phyloP scores from a whole-genome alignment of 2,888 invertebrate genomes.

The Hydrotaea cyrtoneurina region DNA sequence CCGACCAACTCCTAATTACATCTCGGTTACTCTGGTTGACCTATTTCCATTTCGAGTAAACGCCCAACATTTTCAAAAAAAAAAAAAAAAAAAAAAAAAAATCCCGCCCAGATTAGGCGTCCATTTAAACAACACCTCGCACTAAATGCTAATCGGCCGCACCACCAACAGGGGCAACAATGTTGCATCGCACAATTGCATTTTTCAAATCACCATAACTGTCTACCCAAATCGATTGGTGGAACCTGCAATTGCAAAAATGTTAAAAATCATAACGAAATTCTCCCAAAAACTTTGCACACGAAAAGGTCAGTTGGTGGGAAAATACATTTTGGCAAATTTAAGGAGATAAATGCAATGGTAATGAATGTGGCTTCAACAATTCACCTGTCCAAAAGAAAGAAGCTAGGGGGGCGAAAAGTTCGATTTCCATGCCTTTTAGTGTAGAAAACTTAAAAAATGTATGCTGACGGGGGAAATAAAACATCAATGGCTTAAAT shows the following conservation, averaged over 20 bases:
- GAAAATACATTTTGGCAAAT: not conserved
- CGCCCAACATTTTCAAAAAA: not conserved
- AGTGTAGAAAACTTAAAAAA: no score
- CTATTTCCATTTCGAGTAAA: not conserved
- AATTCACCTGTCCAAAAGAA: not conserved
- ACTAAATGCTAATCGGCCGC: slow-evolving; percentile 31
- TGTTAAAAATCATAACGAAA: slow-evolving; percentile 20
- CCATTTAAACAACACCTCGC: not conserved
- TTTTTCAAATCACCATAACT: slow-evolving; percentile 4
- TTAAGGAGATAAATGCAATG: not conserved
- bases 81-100: no score
- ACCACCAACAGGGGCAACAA: slow-evolving; percentile 40
- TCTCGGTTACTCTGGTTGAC: not conserved
- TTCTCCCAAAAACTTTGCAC: not conserved
- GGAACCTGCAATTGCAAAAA: slow-evolving; percentile 50
- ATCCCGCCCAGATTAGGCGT: not conserved
- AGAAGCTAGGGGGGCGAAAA: no score
- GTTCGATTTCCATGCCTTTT: not conserved
- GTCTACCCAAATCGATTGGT: not conserved
- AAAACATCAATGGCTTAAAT: no score
- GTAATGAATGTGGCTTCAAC: not conserved
- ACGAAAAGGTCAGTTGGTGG: slow-evolving; percentile 3
- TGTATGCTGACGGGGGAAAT: no score
- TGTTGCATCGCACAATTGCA: slow-evolving; percentile 54
- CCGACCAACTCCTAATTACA: not conserved